Conservation (phyloP, 2,797 vertebrate genomes). For the Dipus sagitta region DNA sequence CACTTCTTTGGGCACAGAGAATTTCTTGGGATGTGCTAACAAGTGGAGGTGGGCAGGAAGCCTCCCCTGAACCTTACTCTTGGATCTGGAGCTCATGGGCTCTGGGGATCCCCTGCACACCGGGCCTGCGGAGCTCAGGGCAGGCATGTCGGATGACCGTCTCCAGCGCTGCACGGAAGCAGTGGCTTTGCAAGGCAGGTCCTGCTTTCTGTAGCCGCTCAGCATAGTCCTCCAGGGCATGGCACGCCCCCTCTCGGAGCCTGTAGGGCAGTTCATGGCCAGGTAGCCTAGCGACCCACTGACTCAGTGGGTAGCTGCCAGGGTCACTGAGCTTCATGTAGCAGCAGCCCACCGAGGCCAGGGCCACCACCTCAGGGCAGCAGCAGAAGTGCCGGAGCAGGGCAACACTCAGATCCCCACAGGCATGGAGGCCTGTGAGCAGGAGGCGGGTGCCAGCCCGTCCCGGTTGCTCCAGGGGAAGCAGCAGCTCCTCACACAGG, state of each 20-base stretch:
- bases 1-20: neutral
- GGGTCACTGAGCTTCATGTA: slow-evolving; percentile 95
- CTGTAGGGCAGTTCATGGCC: slow-evolving; percentile 94
- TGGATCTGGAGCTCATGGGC: slow-evolving; percentile 91
- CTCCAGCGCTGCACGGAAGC: slow-evolving; percentile 94
- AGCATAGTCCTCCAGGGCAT: slow-evolving; percentile 93
- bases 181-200: slow-evolving; percentile 89
- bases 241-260: slow-evolving; percentile 94
- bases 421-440: slow-evolving; percentile 95
- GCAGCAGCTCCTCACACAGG: slow-evolving; percentile 91
- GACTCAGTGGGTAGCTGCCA: slow-evolving; percentile 94
- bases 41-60: neutral
- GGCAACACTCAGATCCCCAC: slow-evolving; percentile 95
- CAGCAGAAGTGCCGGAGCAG: slow-evolving; percentile 92
- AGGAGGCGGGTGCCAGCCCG: slow-evolving; percentile 80
- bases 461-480: slow-evolving; percentile 31
- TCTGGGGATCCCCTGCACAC: slow-evolving; percentile 93
- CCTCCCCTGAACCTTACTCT: slow-evolving; percentile 88
- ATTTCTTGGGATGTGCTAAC: neutral
- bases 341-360: slow-evolving; percentile 95
- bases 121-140: slow-evolving; percentile 89
- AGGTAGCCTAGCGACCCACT: slow-evolving; percentile 88
- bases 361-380: slow-evolving; percentile 90
- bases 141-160: slow-evolving; percentile 88
- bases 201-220: slow-evolving; percentile 87